Base-by-base conservation (phyloP, 2,888 invertebrate genomes). In the Alitta virens region DNA sequence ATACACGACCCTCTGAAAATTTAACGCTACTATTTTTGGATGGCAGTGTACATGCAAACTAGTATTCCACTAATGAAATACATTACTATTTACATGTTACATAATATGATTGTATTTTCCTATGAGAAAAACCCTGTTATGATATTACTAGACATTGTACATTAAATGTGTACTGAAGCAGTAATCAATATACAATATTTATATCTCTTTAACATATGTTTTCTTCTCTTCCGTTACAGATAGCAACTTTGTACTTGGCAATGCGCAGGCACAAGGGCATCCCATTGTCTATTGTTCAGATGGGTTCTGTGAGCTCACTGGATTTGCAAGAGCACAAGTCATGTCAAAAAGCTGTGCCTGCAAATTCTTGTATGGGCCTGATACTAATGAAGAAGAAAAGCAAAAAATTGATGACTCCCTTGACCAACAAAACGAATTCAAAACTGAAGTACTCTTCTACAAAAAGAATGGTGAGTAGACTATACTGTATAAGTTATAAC, bases 291-390 rank as follows among this genome's bases (percentile, higher is more conserved):
- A 94, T 85, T 94, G 94, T 86, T 94, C 93, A 65, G 94, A 94
- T 86, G 94, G 94, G 65, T 94, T 94, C 86, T 93, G 93, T 84
- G 94, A 94, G 86, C 89, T 95, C 86, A 94, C 94, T 64, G 93
- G 94, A 71, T 94, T 90, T 86, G 88, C 92, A 72, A 87, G 94
- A 76, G 94, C 94, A 3, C 69, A 69, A 59, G 94, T 95, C 84
- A 94, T 94, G 94, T 94, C 94, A 85, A 94, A 94, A 82, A 91
- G 92, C 70, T 94, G 94, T 85, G 92, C 94, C 75, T 95, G 94
- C 86, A 92, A 92, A 83, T 95, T 94, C 84, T 88, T 94, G 23
- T 92, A 93, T 81, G 96, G 96, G 1, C 88, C 90, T 38, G 94
- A 94, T 80, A 96, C 95, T 25, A 87, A 88, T 64, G 92, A 92